Evolutionary conservation across 2,888 invertebrate genomes (phyloP).

Genomic region (Notocelia uddmanniana): DNA sequence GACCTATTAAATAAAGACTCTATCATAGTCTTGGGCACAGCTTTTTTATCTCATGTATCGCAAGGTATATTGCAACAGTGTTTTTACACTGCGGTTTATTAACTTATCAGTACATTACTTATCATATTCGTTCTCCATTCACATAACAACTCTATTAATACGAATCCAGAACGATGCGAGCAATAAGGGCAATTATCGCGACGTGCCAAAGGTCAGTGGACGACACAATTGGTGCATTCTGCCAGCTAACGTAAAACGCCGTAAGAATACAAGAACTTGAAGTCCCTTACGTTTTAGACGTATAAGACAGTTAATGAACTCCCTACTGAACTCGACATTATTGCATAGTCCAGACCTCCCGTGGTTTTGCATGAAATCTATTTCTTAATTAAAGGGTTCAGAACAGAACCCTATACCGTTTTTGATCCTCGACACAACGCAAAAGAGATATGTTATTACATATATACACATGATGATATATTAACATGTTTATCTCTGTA

Average conservation of each 20-base stretch:
- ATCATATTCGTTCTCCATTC: conserved; percentile 25
- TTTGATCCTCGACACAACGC: no score
- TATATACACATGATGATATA: no score
- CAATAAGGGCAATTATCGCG: conserved; percentile 42
- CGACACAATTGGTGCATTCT: conserved; percentile 41
- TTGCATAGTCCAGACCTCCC: conserved; percentile 23
- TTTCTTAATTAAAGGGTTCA: neutral
- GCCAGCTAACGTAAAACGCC: neutral
- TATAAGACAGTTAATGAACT: neutral
- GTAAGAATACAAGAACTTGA: neutral
- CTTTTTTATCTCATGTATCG: neutral
- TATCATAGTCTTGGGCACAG: neutral
- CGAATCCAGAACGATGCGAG: conserved; percentile 35
- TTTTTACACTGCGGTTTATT: neutral
- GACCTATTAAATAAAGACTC: conserved; percentile 20
- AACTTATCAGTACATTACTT: neutral
- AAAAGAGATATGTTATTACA: neutral
- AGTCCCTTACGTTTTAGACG: neutral
- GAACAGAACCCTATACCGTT: no score
- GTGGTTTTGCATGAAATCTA: conserved; percentile 8
- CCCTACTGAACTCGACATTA: conserved; percentile 2
- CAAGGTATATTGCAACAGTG: neutral
- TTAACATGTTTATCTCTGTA: no score
- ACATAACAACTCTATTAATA: conserved; percentile 40
- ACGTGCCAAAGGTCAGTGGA: conserved; percentile 37